Evolutionary conservation across 2,888 invertebrate species (phyloP).

Genomic region (Drepana falcataria): DNA sequence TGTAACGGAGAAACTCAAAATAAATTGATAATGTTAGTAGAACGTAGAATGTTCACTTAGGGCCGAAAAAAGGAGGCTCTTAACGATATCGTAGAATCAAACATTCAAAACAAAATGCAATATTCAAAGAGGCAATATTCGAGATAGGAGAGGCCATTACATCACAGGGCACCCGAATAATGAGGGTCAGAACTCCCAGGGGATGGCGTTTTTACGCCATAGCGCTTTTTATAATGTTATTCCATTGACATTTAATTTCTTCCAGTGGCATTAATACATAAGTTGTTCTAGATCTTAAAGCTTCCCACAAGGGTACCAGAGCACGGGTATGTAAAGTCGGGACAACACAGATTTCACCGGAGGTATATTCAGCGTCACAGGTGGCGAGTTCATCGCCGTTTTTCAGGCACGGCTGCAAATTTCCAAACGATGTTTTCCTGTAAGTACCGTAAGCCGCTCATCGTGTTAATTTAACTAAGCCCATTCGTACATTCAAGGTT

Average conservation of each 20-base stretch:
- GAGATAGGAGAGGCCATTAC: conserved; percentile 34
- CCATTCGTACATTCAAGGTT: no score
- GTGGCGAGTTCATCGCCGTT: no score
- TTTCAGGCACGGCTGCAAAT: no score
- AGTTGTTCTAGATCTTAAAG: conserved; percentile 8
- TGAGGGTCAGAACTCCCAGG: conserved; percentile 41
- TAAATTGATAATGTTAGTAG: not conserved
- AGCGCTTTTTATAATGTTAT: conserved; percentile 39
- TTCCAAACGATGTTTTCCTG: no score
- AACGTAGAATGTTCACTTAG: conserved; percentile 9
- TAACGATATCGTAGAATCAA: conserved; percentile 27
- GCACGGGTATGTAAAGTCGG: no score
- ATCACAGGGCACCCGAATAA: conserved; percentile 42
- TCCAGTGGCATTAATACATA: conserved; percentile 10
- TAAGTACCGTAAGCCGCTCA: no score
- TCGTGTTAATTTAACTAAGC: no score
- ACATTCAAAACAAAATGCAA: conserved; percentile 41
- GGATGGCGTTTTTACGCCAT: conserved; percentile 38
- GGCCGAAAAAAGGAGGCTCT: conserved; percentile 8
- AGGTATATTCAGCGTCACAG: no score
- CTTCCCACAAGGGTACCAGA: conserved; percentile 4
- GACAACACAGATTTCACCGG: no score
- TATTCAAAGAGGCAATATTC: conserved; percentile 37
- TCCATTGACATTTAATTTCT: conserved; percentile 54
- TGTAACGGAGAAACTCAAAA: not conserved